Base-by-base conservation (phyloP, 2,888 invertebrate genomes). In the Scaptomyza polygonia region DNA sequence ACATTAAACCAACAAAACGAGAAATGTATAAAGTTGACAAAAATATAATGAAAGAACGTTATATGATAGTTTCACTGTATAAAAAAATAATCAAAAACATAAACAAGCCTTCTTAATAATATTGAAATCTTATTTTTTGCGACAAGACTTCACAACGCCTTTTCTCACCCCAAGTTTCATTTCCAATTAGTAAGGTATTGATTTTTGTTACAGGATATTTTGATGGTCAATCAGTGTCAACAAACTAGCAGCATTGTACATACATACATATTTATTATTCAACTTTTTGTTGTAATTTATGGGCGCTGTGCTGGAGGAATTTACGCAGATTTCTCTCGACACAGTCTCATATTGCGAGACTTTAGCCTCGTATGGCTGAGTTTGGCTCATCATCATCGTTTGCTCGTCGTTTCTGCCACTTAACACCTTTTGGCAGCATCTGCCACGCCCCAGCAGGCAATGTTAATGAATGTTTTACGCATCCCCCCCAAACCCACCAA, bases 381-480 rank as follows among this genome's bases (percentile, higher is more conserved):
- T 67, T 72, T 75, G 76, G 64, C 70, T 81, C 81, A 84, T 81
- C 81, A 84, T 81, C 81, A 84, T 81, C 84, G 80, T 81, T 84
- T 84, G 77, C 51, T 55, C 53, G 53, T 73, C 53, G 66, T 59
- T 49, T 62, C 68, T 75, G 78, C 67, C 77, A 78, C 78, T 78
- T 78, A 78, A 78, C 77, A 78, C 77, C 77, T 78, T 78, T 77
- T 78, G 77, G 77, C 77, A 72, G 76, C 84, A 76, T 84, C 76
- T 73, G 82, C 77, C 83, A 68, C 82, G 65, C 84, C 81, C 84
- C 56, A 67, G 73, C 65, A 52, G 63, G 81, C 70, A 77, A 74
- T 77, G 82, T 85, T 82, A 82, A 82, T 82, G 82, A 82, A 82
- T 74, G 77, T 77, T n/a, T n/a, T n/a, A n/a, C n/a, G n/a, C n/a